Conservation (phyloP, 2,888 invertebrate genomes). For the Platycheirus albimanus region DNA sequence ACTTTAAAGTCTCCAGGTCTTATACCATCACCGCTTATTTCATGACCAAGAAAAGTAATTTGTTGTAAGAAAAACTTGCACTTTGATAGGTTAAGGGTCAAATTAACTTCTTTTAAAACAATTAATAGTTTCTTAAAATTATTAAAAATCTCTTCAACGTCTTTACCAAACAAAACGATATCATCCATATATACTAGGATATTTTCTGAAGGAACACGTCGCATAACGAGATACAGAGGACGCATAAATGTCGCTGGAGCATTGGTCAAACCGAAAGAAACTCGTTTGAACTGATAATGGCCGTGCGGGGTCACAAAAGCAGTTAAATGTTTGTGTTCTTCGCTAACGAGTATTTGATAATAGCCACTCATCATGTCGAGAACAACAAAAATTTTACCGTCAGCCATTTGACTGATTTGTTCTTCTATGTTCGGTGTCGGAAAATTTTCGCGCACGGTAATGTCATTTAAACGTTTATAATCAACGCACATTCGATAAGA, state of each 20-base stretch:
- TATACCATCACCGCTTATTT: conserved; percentile 28
- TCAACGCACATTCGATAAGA: neutral
- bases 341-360: neutral
- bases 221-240: too few relatives aligned
- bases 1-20: too few relatives aligned
- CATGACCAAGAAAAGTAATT: conserved; percentile 24
- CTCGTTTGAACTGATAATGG: too few relatives aligned
- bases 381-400: conserved; percentile 39
- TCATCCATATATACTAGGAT: conserved; percentile 14
- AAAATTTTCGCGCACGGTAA: neutral
- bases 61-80: conserved; percentile 9
- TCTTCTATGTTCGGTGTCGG: conserved; percentile 42
- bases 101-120: neutral
- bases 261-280: too few relatives aligned
- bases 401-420: conserved; percentile 17
- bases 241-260: too few relatives aligned
- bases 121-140: neutral
- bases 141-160: neutral
- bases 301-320: too few relatives aligned
- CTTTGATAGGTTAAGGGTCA: conserved; percentile 6
- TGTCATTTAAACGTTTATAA: neutral
- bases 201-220: too few relatives aligned
- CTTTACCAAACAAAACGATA: conserved; percentile 20
- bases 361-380: conserved; percentile 18
- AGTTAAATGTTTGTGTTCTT: neutral